Evolutionary conservation across 2,888 invertebrate genomes (phyloP).

Genomic region (Hirtodrosophila trivittata): DNA sequence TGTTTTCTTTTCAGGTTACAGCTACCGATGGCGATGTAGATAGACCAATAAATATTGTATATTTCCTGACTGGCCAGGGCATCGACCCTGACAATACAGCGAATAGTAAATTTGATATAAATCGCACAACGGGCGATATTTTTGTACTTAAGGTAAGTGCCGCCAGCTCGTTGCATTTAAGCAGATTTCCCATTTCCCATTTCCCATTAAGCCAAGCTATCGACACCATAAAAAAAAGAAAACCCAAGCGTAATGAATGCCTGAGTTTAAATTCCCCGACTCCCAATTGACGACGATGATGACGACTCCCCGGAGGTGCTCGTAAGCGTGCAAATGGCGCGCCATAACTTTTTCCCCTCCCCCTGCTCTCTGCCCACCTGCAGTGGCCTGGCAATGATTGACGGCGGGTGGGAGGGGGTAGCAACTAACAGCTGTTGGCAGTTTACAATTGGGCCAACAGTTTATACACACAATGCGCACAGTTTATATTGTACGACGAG

Average conservation of each 20-base stretch:
- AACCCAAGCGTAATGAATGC: slow-evolving; percentile 41
- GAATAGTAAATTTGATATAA: slow-evolving; percentile 98
- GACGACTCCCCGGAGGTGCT: slow-evolving; percentile 4
- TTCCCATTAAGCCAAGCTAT: slow-evolving; percentile 22
- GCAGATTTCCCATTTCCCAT: slow-evolving; percentile 30
- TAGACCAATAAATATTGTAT: slow-evolving; percentile 96
- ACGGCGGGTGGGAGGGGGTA: not conserved
- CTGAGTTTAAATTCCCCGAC: slow-evolving; percentile 41
- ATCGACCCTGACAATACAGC: slow-evolving; percentile 97
- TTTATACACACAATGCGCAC: slow-evolving; percentile 51
- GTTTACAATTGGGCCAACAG: slow-evolving; percentile 64
- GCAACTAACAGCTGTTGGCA: slow-evolving; percentile 40
- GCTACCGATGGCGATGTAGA: slow-evolving; percentile 99
- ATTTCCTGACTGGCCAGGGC: slow-evolving; percentile 98
- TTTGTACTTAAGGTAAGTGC: slow-evolving; percentile 94
- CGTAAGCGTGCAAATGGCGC: slow-evolving; percentile 39
- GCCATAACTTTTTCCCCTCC: slow-evolving; percentile 40
- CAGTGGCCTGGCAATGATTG: slow-evolving; percentile 39
- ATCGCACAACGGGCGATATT: slow-evolving; percentile 97
- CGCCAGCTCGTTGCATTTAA: slow-evolving; percentile 29
- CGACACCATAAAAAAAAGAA: slow-evolving; percentile 24
- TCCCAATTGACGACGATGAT: not conserved
- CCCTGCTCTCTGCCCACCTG: slow-evolving; percentile 19
- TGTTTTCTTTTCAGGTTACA: slow-evolving; percentile 90
- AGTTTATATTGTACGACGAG: slow-evolving; percentile 55